Base-by-base conservation (phyloP, 2,113 vertebrate genomes). In the Ageneiosus marmoratus region DNA sequence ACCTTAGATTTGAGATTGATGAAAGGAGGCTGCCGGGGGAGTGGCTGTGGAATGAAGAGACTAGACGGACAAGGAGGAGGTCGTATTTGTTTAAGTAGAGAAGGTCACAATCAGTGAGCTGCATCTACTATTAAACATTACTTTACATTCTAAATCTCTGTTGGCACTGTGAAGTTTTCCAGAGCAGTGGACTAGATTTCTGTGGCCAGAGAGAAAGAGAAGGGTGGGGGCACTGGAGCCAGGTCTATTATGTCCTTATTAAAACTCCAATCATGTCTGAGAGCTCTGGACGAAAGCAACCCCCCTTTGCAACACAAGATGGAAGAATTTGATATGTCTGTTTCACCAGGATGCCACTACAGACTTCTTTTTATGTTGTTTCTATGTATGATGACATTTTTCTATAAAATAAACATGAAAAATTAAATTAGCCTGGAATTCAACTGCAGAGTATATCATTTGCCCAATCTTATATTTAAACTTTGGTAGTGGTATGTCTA, bases 211-310 rank as follows among this genome's bases (percentile, higher is more conserved):
- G 79, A 79, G 75, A 79, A 44, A 76, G 55, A 75, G 70, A 83
- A 65, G 22, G 86, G 82, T 83, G 51, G 58, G 85, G 82, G 77
- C 70, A 20, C 80, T 85, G 86, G 86, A 87, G 84, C 84, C 86
- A 83, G 86, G 81, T 85, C 86, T 83, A 85, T 87, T 87, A 87
- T 85, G 82, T 67, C 78, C 84, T 83, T 87, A 87, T 87, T 85
- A 87, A 87, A 87, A 87, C 62, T 82, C 84, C 86, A 85, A 83
- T 87, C 86, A 87, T 82, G 86, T 83, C 83, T 85, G 86, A 87
- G 84, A 72, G 81, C 84, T 87, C 84, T 81, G 84, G 72, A 83
- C 86, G 77, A 69, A 84, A 84, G 80, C 78, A 79, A 72, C 48
- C 81, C 73, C 69, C 81, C 53, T 70, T 85, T 46, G 53, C 60